Base-by-base conservation (phyloP, 2,797 vertebrate genomes). In the Leptodactylus fallax region DNA sequence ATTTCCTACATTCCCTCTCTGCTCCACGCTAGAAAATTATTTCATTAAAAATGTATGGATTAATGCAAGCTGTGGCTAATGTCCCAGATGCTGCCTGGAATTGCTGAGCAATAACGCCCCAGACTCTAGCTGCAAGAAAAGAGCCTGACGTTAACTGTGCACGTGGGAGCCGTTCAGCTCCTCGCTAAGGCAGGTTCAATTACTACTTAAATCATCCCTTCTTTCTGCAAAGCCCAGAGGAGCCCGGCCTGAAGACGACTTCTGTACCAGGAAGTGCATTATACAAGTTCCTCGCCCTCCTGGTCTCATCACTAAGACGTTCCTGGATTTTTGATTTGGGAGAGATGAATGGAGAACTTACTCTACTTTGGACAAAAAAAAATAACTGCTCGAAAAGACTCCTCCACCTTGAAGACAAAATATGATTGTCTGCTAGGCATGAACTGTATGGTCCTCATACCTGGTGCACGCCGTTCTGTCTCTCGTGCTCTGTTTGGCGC, bases 41-140 rank as follows among this genome's bases (percentile, higher is more conserved):
- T 85, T 87, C 83, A 90, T 90, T 81, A 90, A 88, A 88, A 84
- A 63, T 81, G 80, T 87, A 86, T 84, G 49, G 16, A 76, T 87
- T 79, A 80, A 90, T 69, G 72, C 67, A 79, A 79, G 23, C 76
- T 21, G 7, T 27, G 72, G 85, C 65, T 85, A 77, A 76, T 69
- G 81, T 91, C 81, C 88, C 85, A 71, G 45, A 86, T 71, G 84
- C 65, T 90, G 69, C 23, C 67, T 25, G 19, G 83, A 82, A 81
- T 71, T 55, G 53, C 83, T 60, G 58, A 88, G 76, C 56, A 67
- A 65, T 79, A 69, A 47, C 55, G 53, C 85, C 81, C 72, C 47
- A 60, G 72, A 71, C 79, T 79, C 25, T 72, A 61, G 53, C 74
- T 76, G 86, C 36, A 8, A 0, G 19, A 83, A 79, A 81, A 83